Percentiles rank a stretch among this genome's conserved stretches.
Evolutionary conservation across 1,140 invertebrate species (phyloP).

Genomic region (Acromyrmex heyeri): DNA sequence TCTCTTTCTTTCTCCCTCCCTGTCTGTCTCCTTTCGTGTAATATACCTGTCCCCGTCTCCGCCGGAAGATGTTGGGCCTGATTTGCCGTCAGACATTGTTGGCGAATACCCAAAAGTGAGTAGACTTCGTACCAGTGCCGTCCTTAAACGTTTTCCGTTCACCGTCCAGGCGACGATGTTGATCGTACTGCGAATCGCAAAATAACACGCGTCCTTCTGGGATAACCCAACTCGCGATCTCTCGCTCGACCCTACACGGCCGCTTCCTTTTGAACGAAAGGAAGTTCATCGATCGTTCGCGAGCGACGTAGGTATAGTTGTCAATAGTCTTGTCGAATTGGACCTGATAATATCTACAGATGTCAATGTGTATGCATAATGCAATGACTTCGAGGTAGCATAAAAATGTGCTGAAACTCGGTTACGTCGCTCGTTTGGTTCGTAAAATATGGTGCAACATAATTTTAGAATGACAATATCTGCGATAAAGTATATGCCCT

Average conservation of each 20-base stretch:
- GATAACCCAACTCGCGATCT: slow-evolving; percentile 1
- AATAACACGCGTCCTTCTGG: background rate
- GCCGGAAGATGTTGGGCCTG: slow-evolving; percentile 75
- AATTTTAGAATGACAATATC: no score
- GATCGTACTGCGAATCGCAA: background rate
- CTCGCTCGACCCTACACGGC: background rate
- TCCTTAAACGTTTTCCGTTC: no score
- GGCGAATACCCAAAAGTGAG: slow-evolving; percentile 80
- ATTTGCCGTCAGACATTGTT: slow-evolving; percentile 77
- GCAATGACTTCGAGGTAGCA: no score
- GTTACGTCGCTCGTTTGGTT: no score
- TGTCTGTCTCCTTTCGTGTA: background rate
- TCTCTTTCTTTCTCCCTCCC: background rate
- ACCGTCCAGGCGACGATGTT: background rate
- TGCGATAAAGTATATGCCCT: no score
- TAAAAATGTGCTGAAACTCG: no score
- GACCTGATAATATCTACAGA: background rate
- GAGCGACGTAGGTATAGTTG: background rate
- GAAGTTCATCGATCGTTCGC: background rate
- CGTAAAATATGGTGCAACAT: no score
- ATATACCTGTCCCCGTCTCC: background rate
- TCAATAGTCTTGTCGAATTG: background rate
- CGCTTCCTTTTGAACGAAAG: background rate
- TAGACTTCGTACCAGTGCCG: slow-evolving; percentile 43
- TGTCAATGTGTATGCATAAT: background rate